Evolutionary conservation across 1,140 invertebrate genomes (phyloP), one percentile per base, ranked within the genome.

Genomic region (Tetragonula clypearis): DNA sequence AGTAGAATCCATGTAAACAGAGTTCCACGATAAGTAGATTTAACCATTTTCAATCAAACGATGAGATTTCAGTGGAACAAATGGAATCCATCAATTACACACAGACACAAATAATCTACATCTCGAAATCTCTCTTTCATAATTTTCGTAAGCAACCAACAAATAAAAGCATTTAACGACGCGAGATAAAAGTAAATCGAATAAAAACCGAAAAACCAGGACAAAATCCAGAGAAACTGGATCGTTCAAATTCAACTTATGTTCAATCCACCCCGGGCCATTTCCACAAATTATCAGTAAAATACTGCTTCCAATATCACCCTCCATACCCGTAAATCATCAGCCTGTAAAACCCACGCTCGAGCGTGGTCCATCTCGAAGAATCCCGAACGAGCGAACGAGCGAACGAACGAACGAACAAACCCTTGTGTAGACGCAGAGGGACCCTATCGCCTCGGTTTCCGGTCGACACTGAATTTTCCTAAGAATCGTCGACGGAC

Each of bases 401-500:
- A 30, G 30, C 23, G 23, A n/a, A 49, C 23, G 23, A n/a, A 49
- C 21, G 2, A 62, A n/a, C 17, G 30, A 55, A 15, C 35, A 35
- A 4, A 35, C 75, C 56, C 21, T 8, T 62, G 77, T 73, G 66
- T 65, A 69, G 56, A 55, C 56, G 15, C 75, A 17, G 65, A 8
- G 35, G 8, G 41, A 49, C 8, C 6, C 74, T 30, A 41, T 76
- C 30, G 77, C n/a, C 35, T 71, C 53, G 84, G 82, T 84, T 86
- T 87, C 41, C 84, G n/a, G 21, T 11, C 26, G n/a, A 49, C 23
- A 15, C 12, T 11, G 60, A 85, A 76, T 88, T 84, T 75, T 53
- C 75, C 30, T 35, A 80, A 85, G 85, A 60, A 87, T 62, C 87
- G 53, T 9, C 74, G 87, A 86, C 81, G 82, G 17, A 26, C 82